Conservation (phyloP, 2,113 vertebrate species). For the Hiodon tergisus region DNA sequence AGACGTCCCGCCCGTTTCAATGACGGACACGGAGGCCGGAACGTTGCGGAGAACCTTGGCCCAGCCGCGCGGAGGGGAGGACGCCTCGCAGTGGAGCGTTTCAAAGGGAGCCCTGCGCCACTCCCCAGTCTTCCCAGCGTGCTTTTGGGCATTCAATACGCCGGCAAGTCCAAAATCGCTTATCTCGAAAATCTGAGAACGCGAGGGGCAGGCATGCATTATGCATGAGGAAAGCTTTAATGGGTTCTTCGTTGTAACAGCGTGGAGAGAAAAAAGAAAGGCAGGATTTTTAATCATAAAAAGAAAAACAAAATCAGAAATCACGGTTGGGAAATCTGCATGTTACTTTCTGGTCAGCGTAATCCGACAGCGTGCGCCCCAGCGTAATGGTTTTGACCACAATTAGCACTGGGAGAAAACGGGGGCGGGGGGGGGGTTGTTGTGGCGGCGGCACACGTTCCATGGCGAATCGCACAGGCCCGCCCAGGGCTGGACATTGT, state of each 20-base stretch:
- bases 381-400: constrained; percentile 50
- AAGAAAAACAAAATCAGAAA: constrained; percentile 35
- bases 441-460: constrained; percentile 44
- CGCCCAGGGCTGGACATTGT: constrained; percentile 53
- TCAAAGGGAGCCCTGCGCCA: constrained; percentile 31
- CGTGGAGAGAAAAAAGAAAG: constrained; percentile 23
- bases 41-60: neutral
- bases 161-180: constrained; percentile 46
- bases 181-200: constrained; percentile 45
- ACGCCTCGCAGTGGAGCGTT: constrained; percentile 34
- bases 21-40: neutral
- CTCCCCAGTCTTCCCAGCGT: constrained; percentile 33
- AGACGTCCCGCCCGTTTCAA: no score
- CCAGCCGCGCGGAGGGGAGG: constrained; percentile 24
- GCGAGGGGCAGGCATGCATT: constrained; percentile 48
- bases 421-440: constrained; percentile 40
- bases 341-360: constrained; percentile 56
- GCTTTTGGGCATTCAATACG: constrained; percentile 42
- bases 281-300: constrained; percentile 42
- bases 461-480: constrained; percentile 51
- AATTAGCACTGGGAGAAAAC: constrained; percentile 60
- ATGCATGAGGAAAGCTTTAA: constrained; percentile 49
- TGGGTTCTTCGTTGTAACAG: constrained; percentile 47
- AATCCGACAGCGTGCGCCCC: constrained; percentile 55
- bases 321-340: constrained; percentile 52